phyloP scores from a whole-genome alignment of 1,140 invertebrate species.

The Drosophila novamexicana region DNA sequence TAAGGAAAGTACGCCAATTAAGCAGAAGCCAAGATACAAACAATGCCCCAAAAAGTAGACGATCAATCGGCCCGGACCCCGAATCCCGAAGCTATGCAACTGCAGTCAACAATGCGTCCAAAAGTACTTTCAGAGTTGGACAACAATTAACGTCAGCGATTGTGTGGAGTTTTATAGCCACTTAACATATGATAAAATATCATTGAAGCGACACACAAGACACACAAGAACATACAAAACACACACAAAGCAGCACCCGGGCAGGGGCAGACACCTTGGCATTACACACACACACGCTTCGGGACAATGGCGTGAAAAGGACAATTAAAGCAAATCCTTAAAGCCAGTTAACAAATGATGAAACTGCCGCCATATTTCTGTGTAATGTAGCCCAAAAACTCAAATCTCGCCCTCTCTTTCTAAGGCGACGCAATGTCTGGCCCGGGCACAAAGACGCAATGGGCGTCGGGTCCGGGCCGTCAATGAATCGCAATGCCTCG shows the following conservation, averaged over 20 bases:
- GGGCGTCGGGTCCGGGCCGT: constrained; percentile 49
- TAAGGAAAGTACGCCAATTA: constrained; percentile 60
- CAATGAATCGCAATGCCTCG: constrained; percentile 46
- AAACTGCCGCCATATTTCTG: constrained; percentile 79
- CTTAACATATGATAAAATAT: constrained; percentile 81
- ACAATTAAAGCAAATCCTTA: constrained; percentile 80
- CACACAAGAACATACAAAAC: constrained; percentile 10
- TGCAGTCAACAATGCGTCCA: constrained; percentile 37
- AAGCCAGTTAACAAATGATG: constrained; percentile 78
- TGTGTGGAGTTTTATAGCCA: constrained; percentile 75
- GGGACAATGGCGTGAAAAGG: constrained; percentile 64
- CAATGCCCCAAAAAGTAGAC: constrained; percentile 46
- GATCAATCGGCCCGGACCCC: constrained; percentile 31
- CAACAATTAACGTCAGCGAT: constrained; percentile 67
- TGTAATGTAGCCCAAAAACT: constrained; percentile 78
- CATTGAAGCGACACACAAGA: constrained; percentile 37
- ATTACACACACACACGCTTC: constrained; percentile 33
- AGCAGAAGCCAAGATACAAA: constrained; percentile 70
- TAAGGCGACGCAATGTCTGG: constrained; percentile 69
- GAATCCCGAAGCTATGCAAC: constrained; percentile 21
- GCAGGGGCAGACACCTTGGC: constrained; percentile 40
- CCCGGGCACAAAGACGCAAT: constrained; percentile 63
- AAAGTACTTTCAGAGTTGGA: constrained; percentile 22
- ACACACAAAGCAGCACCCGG: constrained; percentile 31
- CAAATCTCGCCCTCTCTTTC: constrained; percentile 12